A percentile compares a stretch with the other conserved stretches of the same genome.
phyloP scores from a whole-genome alignment of 2,888 invertebrate species.

The Dynastes tityus region DNA sequence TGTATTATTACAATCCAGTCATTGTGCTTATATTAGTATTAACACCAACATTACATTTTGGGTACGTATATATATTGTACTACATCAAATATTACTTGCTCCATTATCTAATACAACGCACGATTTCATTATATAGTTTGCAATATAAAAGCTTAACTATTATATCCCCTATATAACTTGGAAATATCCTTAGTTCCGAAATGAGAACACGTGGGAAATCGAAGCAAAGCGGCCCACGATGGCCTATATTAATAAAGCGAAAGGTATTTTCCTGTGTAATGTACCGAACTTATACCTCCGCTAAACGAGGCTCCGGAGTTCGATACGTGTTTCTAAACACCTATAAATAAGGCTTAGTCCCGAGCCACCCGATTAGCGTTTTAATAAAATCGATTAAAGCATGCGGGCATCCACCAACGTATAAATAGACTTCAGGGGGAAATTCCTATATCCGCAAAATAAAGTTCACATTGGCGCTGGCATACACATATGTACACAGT shows the following conservation, averaged over 20 bases:
- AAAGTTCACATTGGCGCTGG: constrained; percentile 1
- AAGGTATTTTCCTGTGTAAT: constrained; percentile 28
- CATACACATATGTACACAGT: background rate
- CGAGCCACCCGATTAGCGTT: constrained; percentile 34
- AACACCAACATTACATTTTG: too few relatives aligned
- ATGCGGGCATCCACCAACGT: background rate
- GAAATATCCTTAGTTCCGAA: background rate
- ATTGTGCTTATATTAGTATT: too few relatives aligned
- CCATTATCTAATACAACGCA: too few relatives aligned
- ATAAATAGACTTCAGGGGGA: constrained; percentile 31
- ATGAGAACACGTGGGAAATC: background rate
- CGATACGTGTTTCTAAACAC: constrained; percentile 43
- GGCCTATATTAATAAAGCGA: constrained; percentile 34
- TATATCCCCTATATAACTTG: background rate
- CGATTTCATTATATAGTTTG: too few relatives aligned
- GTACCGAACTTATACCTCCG: constrained; percentile 38
- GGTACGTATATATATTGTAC: too few relatives aligned
- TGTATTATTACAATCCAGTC: too few relatives aligned
- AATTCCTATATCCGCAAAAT: constrained; percentile 15
- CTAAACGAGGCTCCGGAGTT: constrained; percentile 35
- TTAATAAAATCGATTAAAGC: constrained; percentile 44
- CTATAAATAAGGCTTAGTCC: constrained; percentile 44
- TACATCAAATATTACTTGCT: too few relatives aligned
- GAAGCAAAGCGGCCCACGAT: constrained; percentile 15
- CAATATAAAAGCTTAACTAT: background rate